Conservation (phyloP, 2,797 vertebrate genomes). For the Apogon hyalosoma region DNA sequence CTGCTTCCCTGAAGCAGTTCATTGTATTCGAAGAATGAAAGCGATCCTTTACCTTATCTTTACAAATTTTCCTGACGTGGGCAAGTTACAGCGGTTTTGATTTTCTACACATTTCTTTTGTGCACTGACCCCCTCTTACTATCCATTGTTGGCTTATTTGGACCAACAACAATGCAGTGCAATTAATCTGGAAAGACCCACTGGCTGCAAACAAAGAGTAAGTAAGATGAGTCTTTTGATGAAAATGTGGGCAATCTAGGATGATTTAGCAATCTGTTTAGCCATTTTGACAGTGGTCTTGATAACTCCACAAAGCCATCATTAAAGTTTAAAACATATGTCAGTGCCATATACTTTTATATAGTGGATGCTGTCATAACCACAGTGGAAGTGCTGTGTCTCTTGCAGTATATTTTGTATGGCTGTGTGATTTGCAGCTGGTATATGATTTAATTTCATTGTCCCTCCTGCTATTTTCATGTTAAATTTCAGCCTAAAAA, state of each 20-base stretch:
- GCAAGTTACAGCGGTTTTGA: conserved; percentile 10
- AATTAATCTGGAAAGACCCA: conserved; percentile 38
- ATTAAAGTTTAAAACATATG: background rate
- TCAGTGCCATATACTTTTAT: too few relatives aligned
- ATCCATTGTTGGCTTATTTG: conserved; percentile 11
- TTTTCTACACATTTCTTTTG: conserved; percentile 27
- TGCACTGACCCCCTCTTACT: conserved; percentile 23
- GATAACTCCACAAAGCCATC: background rate
- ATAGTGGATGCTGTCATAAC: background rate
- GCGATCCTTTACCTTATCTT: conserved; percentile 16
- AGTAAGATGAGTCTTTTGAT: conserved; percentile 25
- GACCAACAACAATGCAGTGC: conserved; percentile 46
- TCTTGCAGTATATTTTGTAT: background rate
- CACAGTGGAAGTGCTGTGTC: background rate
- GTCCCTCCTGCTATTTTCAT: background rate
- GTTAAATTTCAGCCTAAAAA: conserved; percentile 4
- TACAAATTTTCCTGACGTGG: conserved; percentile 15
- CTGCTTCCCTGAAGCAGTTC: background rate
- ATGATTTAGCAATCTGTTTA: background rate
- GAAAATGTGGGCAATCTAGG: background rate
- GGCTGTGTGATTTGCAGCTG: background rate
- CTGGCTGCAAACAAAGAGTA: conserved; percentile 18
- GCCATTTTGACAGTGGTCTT: background rate
- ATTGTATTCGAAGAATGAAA: conserved; percentile 34
- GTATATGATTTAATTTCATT: background rate